Evolutionary conservation across 2,888 invertebrate genomes (phyloP).

Genomic region (Hirtodrosophila confusa): DNA sequence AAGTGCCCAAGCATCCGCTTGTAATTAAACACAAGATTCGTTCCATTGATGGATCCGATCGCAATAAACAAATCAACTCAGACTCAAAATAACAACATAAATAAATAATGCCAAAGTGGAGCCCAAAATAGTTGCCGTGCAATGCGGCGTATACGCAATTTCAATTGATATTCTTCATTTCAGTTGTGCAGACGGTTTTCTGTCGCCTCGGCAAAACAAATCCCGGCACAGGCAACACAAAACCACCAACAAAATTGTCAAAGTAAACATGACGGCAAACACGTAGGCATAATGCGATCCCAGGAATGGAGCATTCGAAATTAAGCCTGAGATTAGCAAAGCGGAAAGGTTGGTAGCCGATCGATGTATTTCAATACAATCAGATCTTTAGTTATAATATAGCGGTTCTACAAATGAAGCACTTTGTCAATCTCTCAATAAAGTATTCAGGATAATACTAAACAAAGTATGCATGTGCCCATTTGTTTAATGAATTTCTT

Average conservation of each 20-base stretch:
- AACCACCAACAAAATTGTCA: neutral
- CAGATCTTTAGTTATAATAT: too few species aligned
- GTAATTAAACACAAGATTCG: constrained; percentile 44
- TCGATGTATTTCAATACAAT: too few species aligned
- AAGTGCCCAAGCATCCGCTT: neutral
- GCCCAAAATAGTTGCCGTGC: neutral
- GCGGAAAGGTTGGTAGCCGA: constrained; percentile 14
- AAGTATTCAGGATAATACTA: too few species aligned
- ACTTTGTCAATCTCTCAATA: too few species aligned
- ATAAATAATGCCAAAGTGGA: constrained; percentile 30
- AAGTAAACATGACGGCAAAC: constrained; percentile 63
- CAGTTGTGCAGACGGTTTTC: constrained; percentile 23
- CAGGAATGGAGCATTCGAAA: neutral
- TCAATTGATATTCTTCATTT: constrained; percentile 22
- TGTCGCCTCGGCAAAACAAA: constrained; percentile 11
- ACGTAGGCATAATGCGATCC: constrained; percentile 57
- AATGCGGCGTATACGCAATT: constrained; percentile 37
- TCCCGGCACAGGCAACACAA: too few species aligned
- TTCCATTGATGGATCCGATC: too few species aligned
- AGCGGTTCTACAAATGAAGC: too few species aligned
- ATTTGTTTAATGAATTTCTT: too few species aligned
- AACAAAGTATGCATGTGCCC: too few species aligned
- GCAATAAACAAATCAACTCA: constrained; percentile 36
- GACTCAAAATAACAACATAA: constrained; percentile 15
- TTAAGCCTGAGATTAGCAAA: constrained; percentile 38